Base-by-base conservation (phyloP, 1,140 invertebrate genomes). In the Drosophila murphyi region DNA sequence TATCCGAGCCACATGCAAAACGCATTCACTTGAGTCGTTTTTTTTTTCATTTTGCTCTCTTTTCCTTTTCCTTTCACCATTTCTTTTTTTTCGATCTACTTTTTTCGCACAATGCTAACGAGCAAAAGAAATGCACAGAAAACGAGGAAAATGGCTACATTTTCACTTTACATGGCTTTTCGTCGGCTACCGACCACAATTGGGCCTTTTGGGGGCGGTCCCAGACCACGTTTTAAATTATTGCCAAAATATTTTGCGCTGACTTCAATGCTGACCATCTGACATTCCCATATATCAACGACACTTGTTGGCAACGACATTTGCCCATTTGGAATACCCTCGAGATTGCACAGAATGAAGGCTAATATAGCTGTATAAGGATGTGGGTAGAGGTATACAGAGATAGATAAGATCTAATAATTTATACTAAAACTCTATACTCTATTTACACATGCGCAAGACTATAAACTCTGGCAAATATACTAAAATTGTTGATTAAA, bases 1-100 rank as follows among this genome's bases (percentile, higher is more conserved):
- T 82, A 87, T 88, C 83, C 55, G 69, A 89, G 80, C 69, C 76
- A 60, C 80, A 88, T 88, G 80, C 85, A 88, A 79, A 88, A 80
- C 80, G 77, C 77, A 80, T 70, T 62, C 65, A 50, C 57, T 74
- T 62, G 31, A 55, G 43, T 31, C 47, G 55, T 67, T 56, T 76
- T 51, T 55, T 72, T 31, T 29, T 32, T 63, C 31, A 34, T 31
- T 52, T n/a, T 56, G 29, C 28, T 43, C 12, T 56, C 12, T 31
- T 39, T 7, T 20, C 4, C 52, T 62, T 61, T 56, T 64, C 32
- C 6, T 31, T 5, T 7, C 10, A n/a, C 2, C 10, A 6, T 43
- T 4, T 43, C 8, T 28, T 39, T 41, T 31, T 51, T 28, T 41
- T 20, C 2, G 7, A 4, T 59, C 34, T 41, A 34, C 31, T 34